phyloP scores from a whole-genome alignment of 1,140 invertebrate genomes.

The Zaprionus taronus region DNA sequence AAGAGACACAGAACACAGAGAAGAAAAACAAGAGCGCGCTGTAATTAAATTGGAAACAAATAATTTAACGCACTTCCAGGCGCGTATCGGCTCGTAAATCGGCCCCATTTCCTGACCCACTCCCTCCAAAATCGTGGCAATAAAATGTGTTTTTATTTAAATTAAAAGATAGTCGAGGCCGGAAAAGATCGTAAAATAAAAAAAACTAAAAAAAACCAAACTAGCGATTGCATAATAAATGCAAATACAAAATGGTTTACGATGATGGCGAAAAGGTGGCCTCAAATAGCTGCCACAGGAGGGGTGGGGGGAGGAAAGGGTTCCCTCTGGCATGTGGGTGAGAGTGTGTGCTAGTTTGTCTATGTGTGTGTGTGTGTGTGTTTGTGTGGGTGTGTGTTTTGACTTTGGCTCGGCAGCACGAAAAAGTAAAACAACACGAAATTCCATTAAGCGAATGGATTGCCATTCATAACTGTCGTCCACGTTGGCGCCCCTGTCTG shows the following conservation, averaged over 20 bases:
- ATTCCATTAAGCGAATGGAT: conserved; percentile 82
- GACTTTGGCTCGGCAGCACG: conserved; percentile 32
- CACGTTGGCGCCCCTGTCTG: conserved; percentile 22
- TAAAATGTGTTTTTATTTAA: conserved; percentile 74
- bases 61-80: conserved; percentile 32
- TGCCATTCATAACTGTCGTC: conserved; percentile 80
- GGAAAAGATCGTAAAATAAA: conserved; percentile 65
- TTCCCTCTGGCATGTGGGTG: not conserved
- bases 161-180: conserved; percentile 65
- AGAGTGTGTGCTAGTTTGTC: conserved; percentile 1
- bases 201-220: conserved; percentile 49
- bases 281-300: conserved; percentile 37
- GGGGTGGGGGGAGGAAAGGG: not conserved
- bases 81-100: not conserved
- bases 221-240: conserved; percentile 75
- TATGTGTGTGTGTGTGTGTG: conserved; percentile 21
- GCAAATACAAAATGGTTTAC: conserved; percentile 75
- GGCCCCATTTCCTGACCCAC: conserved; percentile 16
- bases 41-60: conserved; percentile 64
- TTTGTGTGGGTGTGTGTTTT: conserved; percentile 14
- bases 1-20: not conserved
- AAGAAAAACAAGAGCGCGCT: not conserved
- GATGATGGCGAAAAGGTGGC: conserved; percentile 49
- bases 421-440: conserved; percentile 78
- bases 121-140: conserved; percentile 44